Evolutionary conservation across 2,888 invertebrate species (phyloP), one percentile per base, ranked within the genome.

Genomic region (Sinentomon sp.): DNA sequence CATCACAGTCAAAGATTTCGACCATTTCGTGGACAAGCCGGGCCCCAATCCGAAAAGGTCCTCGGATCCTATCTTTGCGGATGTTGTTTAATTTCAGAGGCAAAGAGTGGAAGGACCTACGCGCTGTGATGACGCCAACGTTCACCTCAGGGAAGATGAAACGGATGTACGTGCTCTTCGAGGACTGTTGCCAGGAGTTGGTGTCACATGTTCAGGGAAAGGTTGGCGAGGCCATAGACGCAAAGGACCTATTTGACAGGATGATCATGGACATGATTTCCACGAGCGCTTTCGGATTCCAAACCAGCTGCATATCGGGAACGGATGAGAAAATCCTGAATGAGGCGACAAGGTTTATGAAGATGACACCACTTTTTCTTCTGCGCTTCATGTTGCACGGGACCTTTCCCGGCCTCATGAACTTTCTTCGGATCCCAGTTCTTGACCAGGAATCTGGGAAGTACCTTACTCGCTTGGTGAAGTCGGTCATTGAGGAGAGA

Each of bases 1-100:
- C 32, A 55, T 71, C 14, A 46, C 70, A 41, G 57, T 61, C 27
- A 61, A 58, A 42, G 68, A 70, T 45, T 71, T 67, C 41, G 55
- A 54, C 9, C 53, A 64, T 47, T 71, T 72, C 41, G 60, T 63
- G 47, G 67, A 69, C 41, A n/a, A n/a, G n/a, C 49, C 61, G 35
- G 53, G 53, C 22, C 49, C 57, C 21, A 50, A 50, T 6, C 51
- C 51, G 1, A 51, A 53, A 3, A 48, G 50, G 17, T 46, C 50
- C 26, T 50, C 52, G 32, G 56, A 58, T 38, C 51, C 54, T 5
- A 44, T 56, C n/a, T 49, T 51, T 3, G 48, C 51, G 40, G 33
- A 50, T 54, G 41, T 40, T 59, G 29, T 51, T 53, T 19, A 34
- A 43, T 1, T 28, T 50, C 14, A 35, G 44, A 6, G 54, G 54